Evolutionary conservation across 2,797 vertebrate species (phyloP).

Genomic region (Caiman crocodilus): DNA sequence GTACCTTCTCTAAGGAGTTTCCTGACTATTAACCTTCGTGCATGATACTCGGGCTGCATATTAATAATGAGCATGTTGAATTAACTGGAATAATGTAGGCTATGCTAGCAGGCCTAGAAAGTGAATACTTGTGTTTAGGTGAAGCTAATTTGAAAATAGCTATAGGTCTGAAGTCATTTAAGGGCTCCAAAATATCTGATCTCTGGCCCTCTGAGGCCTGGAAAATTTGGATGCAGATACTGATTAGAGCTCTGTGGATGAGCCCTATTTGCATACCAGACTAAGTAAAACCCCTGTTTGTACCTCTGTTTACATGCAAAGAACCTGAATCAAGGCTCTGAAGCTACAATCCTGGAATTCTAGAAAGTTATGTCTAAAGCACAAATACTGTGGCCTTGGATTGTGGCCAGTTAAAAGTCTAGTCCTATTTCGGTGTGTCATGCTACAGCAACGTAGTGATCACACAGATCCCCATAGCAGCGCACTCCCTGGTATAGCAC

Average conservation of each 20-base stretch:
- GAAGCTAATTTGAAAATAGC: conserved; percentile 59
- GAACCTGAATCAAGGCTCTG: conserved; percentile 16
- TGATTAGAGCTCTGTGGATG: conserved; percentile 61
- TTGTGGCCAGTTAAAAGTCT: conserved; percentile 19
- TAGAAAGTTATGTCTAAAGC: conserved; percentile 2
- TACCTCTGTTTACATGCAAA: conserved; percentile 41
- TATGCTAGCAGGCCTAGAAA: conserved; percentile 68
- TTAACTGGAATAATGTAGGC: conserved; percentile 66
- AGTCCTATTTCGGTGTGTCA: neutral
- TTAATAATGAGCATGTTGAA: conserved; percentile 76
- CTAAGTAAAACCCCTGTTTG: conserved; percentile 1
- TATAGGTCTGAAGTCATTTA: conserved; percentile 55
- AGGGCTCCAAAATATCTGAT: conserved; percentile 61
- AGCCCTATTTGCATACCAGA: conserved; percentile 59
- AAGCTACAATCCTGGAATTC: neutral
- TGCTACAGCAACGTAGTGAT: too few relatives aligned
- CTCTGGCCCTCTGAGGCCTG: conserved; percentile 42
- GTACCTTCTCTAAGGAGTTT: conserved; percentile 42
- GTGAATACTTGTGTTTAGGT: conserved; percentile 68
- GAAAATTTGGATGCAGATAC: conserved; percentile 62
- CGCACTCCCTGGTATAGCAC: too few relatives aligned
- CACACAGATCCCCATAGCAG: too few relatives aligned
- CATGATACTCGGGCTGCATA: conserved; percentile 68
- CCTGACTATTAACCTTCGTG: conserved; percentile 73
- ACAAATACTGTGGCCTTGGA: neutral